phyloP scores from a whole-genome alignment of 2,888 invertebrate species.

The Thysanoteuthis rhombus region DNA sequence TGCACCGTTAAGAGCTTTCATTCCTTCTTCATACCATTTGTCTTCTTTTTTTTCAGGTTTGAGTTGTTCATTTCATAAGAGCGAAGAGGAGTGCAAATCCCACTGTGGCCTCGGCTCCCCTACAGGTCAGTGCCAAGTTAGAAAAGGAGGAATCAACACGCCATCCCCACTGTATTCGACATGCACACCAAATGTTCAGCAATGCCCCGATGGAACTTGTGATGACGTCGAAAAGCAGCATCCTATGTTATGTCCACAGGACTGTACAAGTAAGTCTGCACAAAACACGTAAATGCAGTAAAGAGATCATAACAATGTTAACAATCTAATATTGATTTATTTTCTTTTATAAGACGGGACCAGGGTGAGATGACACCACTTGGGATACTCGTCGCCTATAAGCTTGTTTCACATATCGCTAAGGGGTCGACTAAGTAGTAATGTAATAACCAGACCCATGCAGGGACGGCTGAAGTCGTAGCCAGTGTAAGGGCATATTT shows the following conservation, averaged over 20 bases:
- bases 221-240: constrained; percentile 28
- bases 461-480: no score
- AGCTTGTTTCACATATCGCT: no score
- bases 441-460: no score
- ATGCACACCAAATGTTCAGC: constrained; percentile 22
- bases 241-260: constrained; percentile 28
- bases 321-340: no score
- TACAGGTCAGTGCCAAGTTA: background rate
- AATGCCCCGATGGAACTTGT: constrained; percentile 26
- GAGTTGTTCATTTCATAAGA: constrained; percentile 27
- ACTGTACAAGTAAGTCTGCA: constrained; percentile 1
- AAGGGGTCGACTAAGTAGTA: no score
- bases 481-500: no score
- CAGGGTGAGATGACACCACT: no score
- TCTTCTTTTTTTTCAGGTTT: background rate
- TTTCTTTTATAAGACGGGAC: no score
- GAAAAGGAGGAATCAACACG: background rate
- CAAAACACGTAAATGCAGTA: background rate
- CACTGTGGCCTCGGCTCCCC: constrained; percentile 16
- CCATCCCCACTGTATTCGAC: constrained; percentile 14
- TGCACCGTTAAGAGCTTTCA: no score
- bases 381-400: no score
- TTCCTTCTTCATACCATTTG: no score
- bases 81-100: background rate
- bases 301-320: no score